Conservation (phyloP, 1,140 invertebrate genomes). For the Drosophila erecta region DNA sequence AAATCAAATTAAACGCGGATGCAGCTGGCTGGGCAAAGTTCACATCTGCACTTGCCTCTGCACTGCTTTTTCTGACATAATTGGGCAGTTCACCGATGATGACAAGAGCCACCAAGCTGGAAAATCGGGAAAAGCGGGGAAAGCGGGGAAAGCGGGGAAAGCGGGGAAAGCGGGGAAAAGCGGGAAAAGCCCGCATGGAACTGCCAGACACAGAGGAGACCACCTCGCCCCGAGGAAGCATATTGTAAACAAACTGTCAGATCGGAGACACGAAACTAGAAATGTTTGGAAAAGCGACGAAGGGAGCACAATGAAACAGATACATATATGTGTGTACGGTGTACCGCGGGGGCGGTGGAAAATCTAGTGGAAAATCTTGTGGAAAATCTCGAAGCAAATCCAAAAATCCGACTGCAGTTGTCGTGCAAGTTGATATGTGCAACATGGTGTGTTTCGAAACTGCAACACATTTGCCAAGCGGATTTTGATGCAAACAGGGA, state of each 20-base stretch:
- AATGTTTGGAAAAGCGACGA: constrained; percentile 47
- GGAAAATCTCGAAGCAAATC: constrained; percentile 27
- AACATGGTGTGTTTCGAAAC: constrained; percentile 23
- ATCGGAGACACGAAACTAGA: constrained; percentile 32
- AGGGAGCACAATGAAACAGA: constrained; percentile 26
- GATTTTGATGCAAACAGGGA: not conserved
- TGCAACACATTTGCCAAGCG: constrained; percentile 2
- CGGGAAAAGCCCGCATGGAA: constrained; percentile 20
- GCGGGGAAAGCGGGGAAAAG: not conserved
- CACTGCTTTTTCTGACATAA: constrained; percentile 52
- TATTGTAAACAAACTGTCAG: constrained; percentile 78
- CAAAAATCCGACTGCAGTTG: constrained; percentile 47
- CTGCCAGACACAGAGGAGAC: constrained; percentile 57
- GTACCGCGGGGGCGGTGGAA: constrained; percentile 4
- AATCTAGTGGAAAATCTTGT: constrained; percentile 12
- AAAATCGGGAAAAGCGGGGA: not conserved
- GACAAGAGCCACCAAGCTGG: constrained; percentile 44
- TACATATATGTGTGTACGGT: constrained; percentile 8
- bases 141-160: not conserved
- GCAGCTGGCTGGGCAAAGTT: constrained; percentile 17
- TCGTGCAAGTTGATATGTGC: constrained; percentile 37
- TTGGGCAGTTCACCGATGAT: constrained; percentile 51
- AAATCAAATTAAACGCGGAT: constrained; percentile 32
- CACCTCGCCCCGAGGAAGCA: constrained; percentile 14
- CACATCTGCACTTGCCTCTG: constrained; percentile 41